Evolutionary conservation across 2,113 vertebrate genomes (phyloP), one percentile per base, ranked within the genome.

Genomic region (Sinosuthora webbiana): DNA sequence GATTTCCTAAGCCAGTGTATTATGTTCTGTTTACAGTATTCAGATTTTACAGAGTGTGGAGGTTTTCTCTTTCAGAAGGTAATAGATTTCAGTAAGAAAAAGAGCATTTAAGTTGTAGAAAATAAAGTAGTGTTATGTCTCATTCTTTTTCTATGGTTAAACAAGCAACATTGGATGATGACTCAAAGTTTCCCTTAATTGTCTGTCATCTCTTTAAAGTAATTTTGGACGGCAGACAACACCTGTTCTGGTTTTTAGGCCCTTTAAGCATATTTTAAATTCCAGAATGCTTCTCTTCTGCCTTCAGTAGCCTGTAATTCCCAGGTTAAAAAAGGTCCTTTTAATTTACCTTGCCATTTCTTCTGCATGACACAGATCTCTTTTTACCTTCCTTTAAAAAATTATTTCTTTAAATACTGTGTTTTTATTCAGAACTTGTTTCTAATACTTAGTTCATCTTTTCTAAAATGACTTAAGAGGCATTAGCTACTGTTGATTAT

Each of bases 191-290:
- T 76, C 67, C 71, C 49, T 67, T 39, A 62, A 73, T 56, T 68
- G 45, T 83, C 21, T 78, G 69, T 76, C 73, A 68, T 82, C 42
- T 88, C 52, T 86, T 93, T 39, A 86, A 71, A 74, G 50, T 63
- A 68, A 89, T 90, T 91, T 90, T 89, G 70, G 93, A 55, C 33
- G 14, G 79, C 50, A 89, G 68, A 82, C 47, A 68, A 23, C 55
- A 95, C 78, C 15, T 74, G 63, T 90, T 95, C 64, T 87, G 21
- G 14, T 76, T 84, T 95, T 87, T 86, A 57, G 81, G 25, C 13
- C 37, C 70, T 91, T 96, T 62, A 65, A 15, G 18, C 73, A 57
- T 59, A 56, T 95, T 93, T 96, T 30, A 28, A 79, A 94, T 94
- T 97, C 62, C 42, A 83, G 42, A 65, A 57, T 62, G 28, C 57